phyloP scores from a whole-genome alignment of 2,113 vertebrate genomes.

The Donacobius atricapilla region DNA sequence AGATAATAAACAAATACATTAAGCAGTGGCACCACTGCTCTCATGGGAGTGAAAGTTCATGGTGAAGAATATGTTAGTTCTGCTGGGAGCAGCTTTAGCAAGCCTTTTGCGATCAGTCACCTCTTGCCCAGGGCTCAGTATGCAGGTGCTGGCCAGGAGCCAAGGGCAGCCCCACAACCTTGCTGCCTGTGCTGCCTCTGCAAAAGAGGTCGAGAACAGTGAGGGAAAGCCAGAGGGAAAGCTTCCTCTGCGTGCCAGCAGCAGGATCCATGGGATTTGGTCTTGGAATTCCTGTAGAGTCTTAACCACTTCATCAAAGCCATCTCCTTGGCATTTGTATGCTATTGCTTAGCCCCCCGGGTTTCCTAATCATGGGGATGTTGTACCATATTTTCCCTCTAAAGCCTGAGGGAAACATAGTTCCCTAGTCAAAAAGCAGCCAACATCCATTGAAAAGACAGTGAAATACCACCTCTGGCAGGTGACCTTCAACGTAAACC shows the following conservation, averaged over 20 bases:
- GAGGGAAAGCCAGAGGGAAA: not conserved
- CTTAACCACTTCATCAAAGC: constrained; percentile 6
- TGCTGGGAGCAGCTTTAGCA: not conserved
- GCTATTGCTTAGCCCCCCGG: not conserved
- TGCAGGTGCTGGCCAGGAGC: not conserved
- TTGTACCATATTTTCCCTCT: not conserved
- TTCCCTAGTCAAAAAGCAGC: not conserved
- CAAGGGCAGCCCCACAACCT: not conserved
- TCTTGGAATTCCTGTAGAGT: not conserved
- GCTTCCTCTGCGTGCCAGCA: not conserved
- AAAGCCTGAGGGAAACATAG: not conserved
- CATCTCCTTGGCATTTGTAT: not conserved
- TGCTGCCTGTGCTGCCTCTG: not conserved
- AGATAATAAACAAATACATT: not conserved
- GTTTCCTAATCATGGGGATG: not conserved
- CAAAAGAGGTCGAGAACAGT: not conserved
- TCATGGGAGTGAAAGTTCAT: not conserved
- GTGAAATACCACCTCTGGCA: not conserved
- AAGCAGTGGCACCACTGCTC: not conserved
- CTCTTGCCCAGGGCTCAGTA: not conserved
- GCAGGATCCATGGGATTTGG: not conserved
- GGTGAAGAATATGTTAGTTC: not conserved
- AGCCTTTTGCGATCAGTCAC: not conserved
- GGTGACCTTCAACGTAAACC: not conserved
- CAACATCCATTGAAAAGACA: not conserved